phyloP scores from a whole-genome alignment of 1,140 invertebrate genomes.

The Hormaphis cornu region DNA sequence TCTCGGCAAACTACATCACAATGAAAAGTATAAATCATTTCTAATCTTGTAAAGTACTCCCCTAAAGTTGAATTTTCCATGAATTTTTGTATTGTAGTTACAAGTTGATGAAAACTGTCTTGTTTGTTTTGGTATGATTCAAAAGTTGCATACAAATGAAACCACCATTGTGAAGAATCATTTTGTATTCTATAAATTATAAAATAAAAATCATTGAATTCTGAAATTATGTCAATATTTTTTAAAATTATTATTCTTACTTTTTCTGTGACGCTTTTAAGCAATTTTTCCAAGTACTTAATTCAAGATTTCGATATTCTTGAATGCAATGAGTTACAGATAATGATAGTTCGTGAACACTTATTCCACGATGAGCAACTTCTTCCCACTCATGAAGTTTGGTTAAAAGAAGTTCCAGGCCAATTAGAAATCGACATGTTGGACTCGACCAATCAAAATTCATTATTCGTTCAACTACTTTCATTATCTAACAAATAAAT shows the following conservation, averaged over 20 bases:
- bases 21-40: slow-evolving; percentile 67
- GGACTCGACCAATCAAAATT: slow-evolving; percentile 69
- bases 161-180: slow-evolving; percentile 76
- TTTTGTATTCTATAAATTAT: slow-evolving; percentile 54
- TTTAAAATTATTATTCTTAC: slow-evolving; percentile 37
- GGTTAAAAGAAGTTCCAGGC: slow-evolving; percentile 75
- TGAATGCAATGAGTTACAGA: slow-evolving; percentile 72
- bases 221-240: background rate
- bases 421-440: slow-evolving; percentile 77
- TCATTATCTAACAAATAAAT: slow-evolving; percentile 48
- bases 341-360: slow-evolving; percentile 59
- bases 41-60: slow-evolving; percentile 71
- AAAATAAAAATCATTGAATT: slow-evolving; percentile 4
- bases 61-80: slow-evolving; percentile 74
- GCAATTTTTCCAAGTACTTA: slow-evolving; percentile 71
- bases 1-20: slow-evolving; percentile 48
- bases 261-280: slow-evolving; percentile 45
- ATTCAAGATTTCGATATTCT: slow-evolving; percentile 83
- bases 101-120: slow-evolving; percentile 41
- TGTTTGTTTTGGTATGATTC: slow-evolving; percentile 42
- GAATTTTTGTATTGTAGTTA: slow-evolving; percentile 62
- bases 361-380: slow-evolving; percentile 77
- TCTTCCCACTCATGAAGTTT: slow-evolving; percentile 86
- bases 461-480: slow-evolving; percentile 65
- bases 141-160: slow-evolving; percentile 67